A percentile compares a stretch with the other conserved stretches of the same genome.
Conservation (phyloP, 2,888 invertebrate species). For the Neocrepidodera transversa region DNA sequence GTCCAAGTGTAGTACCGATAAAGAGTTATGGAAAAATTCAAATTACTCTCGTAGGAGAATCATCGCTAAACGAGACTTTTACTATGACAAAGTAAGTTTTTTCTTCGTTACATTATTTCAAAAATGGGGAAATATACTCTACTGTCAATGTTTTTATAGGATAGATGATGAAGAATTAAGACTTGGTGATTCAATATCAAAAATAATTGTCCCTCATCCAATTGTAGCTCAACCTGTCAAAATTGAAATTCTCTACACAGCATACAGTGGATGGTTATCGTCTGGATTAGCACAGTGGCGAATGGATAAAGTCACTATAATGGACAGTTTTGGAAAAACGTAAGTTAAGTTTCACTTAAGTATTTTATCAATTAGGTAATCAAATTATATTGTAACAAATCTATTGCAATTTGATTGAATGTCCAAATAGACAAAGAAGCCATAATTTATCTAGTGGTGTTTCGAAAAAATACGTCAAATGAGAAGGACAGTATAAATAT, state of each 20-base stretch:
- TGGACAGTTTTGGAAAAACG: conserved; percentile 85
- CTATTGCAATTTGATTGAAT: too few species aligned
- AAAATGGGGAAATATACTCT: too few species aligned
- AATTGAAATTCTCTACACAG: conserved; percentile 81
- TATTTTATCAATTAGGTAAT: too few species aligned
- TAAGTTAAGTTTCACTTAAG: too few species aligned
- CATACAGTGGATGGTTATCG: conserved; percentile 90
- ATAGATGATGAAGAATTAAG: conserved; percentile 80
- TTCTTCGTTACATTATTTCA: background rate
- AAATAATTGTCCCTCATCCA: conserved; percentile 89
- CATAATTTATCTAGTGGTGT: too few species aligned
- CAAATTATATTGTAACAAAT: too few species aligned
- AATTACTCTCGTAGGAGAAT: conserved; percentile 80
- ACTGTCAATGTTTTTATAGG: conserved; percentile 61
- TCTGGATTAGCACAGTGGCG: conserved; percentile 82
- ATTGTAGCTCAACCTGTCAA: conserved; percentile 77
- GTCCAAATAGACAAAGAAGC: too few species aligned
- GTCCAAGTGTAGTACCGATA: conserved; percentile 69
- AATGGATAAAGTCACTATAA: conserved; percentile 82
- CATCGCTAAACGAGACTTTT: conserved; percentile 86
- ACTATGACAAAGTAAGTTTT: conserved; percentile 76
- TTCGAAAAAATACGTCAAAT: too few species aligned
- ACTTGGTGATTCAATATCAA: conserved; percentile 76
- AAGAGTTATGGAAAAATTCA: conserved; percentile 82
- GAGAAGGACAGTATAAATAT: too few species aligned